These are phyloP conservation scores for Peromyscus attwateri DNA, from an alignment of 2,797 vertebrate species.

Conservation along the genomic window DNA sequence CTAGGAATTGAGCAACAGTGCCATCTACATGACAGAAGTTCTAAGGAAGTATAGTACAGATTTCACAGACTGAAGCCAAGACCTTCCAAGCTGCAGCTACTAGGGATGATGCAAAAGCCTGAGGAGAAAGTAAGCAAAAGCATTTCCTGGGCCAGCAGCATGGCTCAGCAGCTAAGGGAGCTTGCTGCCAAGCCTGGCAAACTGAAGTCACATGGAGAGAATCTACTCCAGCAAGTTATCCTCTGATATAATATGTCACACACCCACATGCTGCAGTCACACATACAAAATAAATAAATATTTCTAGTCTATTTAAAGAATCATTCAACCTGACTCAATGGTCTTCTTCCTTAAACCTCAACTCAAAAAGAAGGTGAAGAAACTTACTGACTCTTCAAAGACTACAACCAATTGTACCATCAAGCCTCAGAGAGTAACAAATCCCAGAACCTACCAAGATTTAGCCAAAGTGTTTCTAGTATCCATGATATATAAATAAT, in stretches of 20 bases:
- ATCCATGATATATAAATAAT: not conserved
- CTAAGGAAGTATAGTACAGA: not conserved
- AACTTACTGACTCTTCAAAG: not conserved
- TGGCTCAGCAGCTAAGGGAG: not conserved
- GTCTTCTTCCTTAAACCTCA: not conserved
- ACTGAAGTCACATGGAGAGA: not conserved
- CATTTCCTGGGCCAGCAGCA: not conserved
- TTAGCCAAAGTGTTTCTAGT: not conserved
- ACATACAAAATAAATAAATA: not conserved
- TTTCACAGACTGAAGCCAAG: conserved; percentile 36
- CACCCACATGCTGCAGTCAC: not conserved
- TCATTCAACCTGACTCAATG: not conserved
- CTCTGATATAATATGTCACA: not conserved
- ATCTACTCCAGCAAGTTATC: not conserved
- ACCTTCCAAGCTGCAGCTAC: not conserved
- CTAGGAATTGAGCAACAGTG: not conserved
- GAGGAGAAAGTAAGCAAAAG: not conserved
- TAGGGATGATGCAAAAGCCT: not conserved
- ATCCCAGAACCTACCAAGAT: conserved; percentile 13
- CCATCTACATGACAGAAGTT: not conserved
- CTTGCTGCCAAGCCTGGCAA: not conserved
- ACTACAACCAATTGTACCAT: not conserved
- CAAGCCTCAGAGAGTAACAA: not conserved
- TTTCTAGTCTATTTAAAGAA: no score
- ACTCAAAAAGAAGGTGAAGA: conserved; percentile 4